Evolutionary conservation across 1,140 invertebrate genomes (phyloP), one percentile per base, ranked within the genome.

Genomic region (Harpegnathos saltator): DNA sequence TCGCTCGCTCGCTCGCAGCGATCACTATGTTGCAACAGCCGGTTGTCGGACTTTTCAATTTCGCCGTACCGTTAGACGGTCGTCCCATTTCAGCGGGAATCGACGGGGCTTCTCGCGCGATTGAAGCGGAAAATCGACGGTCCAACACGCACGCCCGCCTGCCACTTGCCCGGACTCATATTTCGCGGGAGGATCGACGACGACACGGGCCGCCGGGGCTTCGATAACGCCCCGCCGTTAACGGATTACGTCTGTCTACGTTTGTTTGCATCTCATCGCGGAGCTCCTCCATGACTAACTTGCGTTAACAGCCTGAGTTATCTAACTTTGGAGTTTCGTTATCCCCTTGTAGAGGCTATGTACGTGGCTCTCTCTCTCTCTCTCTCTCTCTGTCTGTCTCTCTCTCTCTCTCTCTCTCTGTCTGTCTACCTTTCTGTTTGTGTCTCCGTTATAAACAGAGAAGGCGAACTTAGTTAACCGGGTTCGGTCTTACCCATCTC

Each of bases 401-500:
- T 14, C 19, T 11, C 33, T 48, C 15, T 33, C 38, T 44, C 3
- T 11, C 38, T 11, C 29, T 33, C 29, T 33, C 29, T 33, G 1
- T 33, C 38, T 44, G 0, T 11, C 38, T 11, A 3, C 7, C 38
- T 44, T 9, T 44, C 38, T 58, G 38, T 12, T 1, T 54, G 14
- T 9, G 19, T 11, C 22, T 48, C 15, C 33, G 12, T 24, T 44
- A 38, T 24, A 26, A 68, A 69, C 62, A 26, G 33, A 58, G 22
- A 58, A 14, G 14, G 33, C 17, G 59, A 80, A 80, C 75, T 80
- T 58, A 48, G 75, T 71, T 80, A 80, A 80, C 54, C 38, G n/a
- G 33, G 9, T 22, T 29, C 52, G 7, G 7, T 14, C n/a, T 80
- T 69, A 33, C 14, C 48, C 5, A 1, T 75, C 48, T 56, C 38